Conservation (phyloP, 1,140 invertebrate genomes). For the Calliopsis andreniformis region DNA sequence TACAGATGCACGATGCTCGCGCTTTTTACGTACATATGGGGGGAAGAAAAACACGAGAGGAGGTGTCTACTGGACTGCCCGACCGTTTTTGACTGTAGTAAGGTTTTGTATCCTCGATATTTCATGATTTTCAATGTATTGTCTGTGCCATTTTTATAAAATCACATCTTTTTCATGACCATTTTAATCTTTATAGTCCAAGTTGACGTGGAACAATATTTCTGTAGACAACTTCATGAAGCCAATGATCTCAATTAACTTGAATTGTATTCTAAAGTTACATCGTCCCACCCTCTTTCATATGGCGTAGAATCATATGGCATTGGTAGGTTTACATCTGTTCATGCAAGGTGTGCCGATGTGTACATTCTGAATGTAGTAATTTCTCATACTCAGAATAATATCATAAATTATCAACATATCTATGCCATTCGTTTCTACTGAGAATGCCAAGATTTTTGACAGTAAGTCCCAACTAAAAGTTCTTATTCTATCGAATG, state of each 20-base stretch:
- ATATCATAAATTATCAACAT: conserved; percentile 55
- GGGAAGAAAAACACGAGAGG: too few species aligned
- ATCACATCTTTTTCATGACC: background rate
- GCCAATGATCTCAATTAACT: background rate
- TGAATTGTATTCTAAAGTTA: conserved; percentile 7
- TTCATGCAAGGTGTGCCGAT: conserved; percentile 1
- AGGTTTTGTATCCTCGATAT: too few species aligned
- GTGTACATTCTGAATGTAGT: background rate
- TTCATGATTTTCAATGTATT: too few species aligned
- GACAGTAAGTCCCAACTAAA: conserved; percentile 61
- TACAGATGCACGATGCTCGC: too few species aligned
- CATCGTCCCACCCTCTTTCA: conserved; percentile 3
- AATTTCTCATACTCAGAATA: conserved; percentile 9
- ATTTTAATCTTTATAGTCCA: too few species aligned
- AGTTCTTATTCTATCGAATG: conserved; percentile 49
- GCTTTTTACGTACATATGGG: too few species aligned
- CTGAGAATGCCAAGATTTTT: conserved; percentile 65
- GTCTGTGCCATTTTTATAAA: too few species aligned
- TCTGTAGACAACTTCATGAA: background rate
- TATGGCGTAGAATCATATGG: conserved; percentile 21
- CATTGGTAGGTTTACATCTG: conserved; percentile 38
- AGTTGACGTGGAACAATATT: too few species aligned
- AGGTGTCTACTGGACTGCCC: too few species aligned
- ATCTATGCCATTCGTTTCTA: conserved; percentile 48
- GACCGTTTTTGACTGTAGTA: too few species aligned